Evolutionary conservation across 2,797 vertebrate genomes (phyloP).

Genomic region (Anniella stebbinsi): DNA sequence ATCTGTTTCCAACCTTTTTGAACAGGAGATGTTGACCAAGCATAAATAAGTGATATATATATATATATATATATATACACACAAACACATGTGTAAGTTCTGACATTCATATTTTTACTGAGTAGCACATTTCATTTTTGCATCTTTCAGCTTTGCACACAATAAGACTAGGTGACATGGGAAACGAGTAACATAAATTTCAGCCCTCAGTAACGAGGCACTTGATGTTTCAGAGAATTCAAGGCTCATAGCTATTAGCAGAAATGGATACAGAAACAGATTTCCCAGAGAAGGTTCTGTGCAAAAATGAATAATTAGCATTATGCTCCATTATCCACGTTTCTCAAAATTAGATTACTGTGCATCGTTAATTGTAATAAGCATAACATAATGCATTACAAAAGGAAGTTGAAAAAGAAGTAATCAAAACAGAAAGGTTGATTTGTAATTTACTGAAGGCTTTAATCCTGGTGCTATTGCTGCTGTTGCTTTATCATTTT

Average conservation of each 20-base stretch:
- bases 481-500: background rate
- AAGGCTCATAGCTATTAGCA: background rate
- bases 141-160: background rate
- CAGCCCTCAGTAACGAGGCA: background rate
- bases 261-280: conserved; percentile 31
- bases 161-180: background rate
- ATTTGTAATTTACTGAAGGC: conserved; percentile 28
- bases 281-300: background rate
- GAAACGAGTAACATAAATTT: background rate
- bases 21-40: background rate
- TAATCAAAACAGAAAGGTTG: conserved; percentile 44
- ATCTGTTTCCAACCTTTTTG: background rate
- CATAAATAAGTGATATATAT: background rate
- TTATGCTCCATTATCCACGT: background rate
- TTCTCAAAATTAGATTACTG: conserved; percentile 29
- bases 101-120: background rate
- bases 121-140: background rate
- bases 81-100: background rate
- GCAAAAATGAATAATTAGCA: background rate
- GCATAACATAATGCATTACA: conserved; percentile 28
- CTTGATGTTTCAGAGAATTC: conserved; percentile 8
- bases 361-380: conserved; percentile 17
- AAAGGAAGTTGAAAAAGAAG: conserved; percentile 38
- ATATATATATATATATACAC: too few relatives aligned
- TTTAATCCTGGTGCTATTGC: conserved; percentile 14